These are phyloP conservation scores for Axinella damicornis DNA, from an alignment of 37 sponge, comb jelly and placozoan genomes.

Conservation along the genomic window DNA sequence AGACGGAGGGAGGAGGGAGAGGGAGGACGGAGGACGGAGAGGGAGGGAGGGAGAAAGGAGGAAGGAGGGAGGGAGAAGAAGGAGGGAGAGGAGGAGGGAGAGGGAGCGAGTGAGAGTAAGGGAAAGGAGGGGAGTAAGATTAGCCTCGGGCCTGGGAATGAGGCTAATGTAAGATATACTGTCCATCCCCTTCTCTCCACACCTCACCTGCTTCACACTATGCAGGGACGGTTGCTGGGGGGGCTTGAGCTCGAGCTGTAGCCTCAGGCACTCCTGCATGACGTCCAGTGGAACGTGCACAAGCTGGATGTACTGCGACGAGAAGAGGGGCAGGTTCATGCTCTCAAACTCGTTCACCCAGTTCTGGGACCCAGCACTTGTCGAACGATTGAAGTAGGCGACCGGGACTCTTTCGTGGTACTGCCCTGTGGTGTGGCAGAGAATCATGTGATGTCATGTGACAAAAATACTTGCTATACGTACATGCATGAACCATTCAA, in stretches of 20 bases:
- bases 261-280: conserved; percentile 86
- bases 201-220: conserved; percentile 69
- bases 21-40: no score
- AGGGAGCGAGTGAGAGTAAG: no score
- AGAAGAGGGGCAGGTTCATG: conserved; percentile 75
- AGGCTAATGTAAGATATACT: no score
- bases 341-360: conserved; percentile 73
- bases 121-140: no score
- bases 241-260: conserved; percentile 55
- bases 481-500: no score
- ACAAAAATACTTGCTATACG: no score
- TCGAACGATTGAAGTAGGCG: conserved; percentile 11
- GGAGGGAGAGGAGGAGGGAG: no score
- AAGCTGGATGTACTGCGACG: conserved; percentile 66
- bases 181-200: no score
- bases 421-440: not conserved
- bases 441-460: no score
- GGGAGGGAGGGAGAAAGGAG: not conserved
- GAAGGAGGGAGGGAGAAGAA: no score
- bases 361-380: conserved; percentile 10
- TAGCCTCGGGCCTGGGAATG: no score
- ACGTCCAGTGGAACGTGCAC: conserved; percentile 84
- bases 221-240: conserved; percentile 65
- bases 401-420: not conserved
- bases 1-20: no score